Conservation (phyloP, 2,797 vertebrate genomes). For the Danio choprae region DNA sequence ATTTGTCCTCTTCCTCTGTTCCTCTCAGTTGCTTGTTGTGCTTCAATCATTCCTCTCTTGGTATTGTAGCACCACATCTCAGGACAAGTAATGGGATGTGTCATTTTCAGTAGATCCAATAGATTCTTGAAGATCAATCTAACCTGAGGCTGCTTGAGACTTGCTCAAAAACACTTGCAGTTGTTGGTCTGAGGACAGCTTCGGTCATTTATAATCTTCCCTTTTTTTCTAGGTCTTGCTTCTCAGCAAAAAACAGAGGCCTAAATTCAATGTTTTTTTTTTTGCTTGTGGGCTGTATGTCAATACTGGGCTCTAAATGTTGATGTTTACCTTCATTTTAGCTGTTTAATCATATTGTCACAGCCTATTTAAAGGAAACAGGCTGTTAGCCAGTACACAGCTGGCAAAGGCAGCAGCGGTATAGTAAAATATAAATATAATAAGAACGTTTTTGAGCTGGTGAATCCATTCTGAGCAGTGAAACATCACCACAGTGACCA, state of each 20-base stretch:
- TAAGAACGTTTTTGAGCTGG: slow-evolving; percentile 88
- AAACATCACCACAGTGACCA: slow-evolving; percentile 86
- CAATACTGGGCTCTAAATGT: slow-evolving; percentile 55
- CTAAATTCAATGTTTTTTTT: slow-evolving; percentile 51
- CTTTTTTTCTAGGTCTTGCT: slow-evolving; percentile 21
- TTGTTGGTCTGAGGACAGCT: neutral
- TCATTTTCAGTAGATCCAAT: neutral
- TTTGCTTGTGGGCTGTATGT: slow-evolving; percentile 55
- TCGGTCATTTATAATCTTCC: slow-evolving; percentile 2
- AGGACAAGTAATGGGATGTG: neutral
- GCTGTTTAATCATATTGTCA: slow-evolving; percentile 74
- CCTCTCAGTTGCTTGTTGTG: neutral
- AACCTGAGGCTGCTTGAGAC: neutral
- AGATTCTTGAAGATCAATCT: neutral
- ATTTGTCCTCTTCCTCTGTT: neutral
- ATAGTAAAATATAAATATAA: slow-evolving; percentile 91
- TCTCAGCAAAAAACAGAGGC: slow-evolving; percentile 34
- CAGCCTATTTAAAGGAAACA: slow-evolving; percentile 68
- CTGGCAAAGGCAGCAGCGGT: slow-evolving; percentile 81
- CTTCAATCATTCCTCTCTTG: neutral
- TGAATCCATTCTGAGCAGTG: slow-evolving; percentile 89
- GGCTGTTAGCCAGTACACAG: slow-evolving; percentile 70
- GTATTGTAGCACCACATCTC: neutral
- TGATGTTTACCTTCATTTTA: slow-evolving; percentile 69
- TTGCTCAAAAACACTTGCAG: neutral